Evolutionary conservation across 1,140 invertebrate species (phyloP), one percentile per base, ranked within the genome.

Genomic region (Brachionus manjavacas): DNA sequence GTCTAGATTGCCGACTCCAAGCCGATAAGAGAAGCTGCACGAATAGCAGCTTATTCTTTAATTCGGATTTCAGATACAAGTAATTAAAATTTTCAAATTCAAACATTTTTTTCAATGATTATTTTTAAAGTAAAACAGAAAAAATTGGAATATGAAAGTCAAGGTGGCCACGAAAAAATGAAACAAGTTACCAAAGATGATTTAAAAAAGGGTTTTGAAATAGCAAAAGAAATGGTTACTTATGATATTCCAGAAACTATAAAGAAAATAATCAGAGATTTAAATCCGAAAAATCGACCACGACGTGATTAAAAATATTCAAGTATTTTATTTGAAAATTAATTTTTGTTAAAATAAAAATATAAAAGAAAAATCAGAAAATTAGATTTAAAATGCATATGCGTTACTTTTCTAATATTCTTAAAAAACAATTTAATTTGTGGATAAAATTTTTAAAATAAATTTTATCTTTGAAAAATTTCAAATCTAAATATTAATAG

Each of bases 121-220:
- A 25, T 25, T 25, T 49, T 52, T 76, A 20, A 11, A 76, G 79
- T 60, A 3, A 60, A 81, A n/a, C 52, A 6, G 16, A 68, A 81
- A 46, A 60, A 23, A 64, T 64, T 64, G 3, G 79, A 81, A 43
- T 81, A 23, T 64, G 14, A 81, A 25, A 60, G 23, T 4, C 31
- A 60, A 43, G 79, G 79, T 46, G 79, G 79, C 7, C 49, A 39
- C 20, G 39, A 81, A 81, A 81, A 81, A 68, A 11, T 81, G n/a
- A 60, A 81, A 60, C 79, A 81, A 68, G 79, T 81, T 12, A 46
- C 79, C 4, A 81, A 81, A 64, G 79, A 81, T 68, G 79, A 81
- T 35, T 23, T 81, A 25, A 60, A 64, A 81, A 46, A 81, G 20
- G 79, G 52, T 20, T 64, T 55, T 20, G 16, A 39, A 46, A 68